Base-by-base conservation (phyloP, 2,797 vertebrate species). In the Chelidonichthys spinosus region DNA sequence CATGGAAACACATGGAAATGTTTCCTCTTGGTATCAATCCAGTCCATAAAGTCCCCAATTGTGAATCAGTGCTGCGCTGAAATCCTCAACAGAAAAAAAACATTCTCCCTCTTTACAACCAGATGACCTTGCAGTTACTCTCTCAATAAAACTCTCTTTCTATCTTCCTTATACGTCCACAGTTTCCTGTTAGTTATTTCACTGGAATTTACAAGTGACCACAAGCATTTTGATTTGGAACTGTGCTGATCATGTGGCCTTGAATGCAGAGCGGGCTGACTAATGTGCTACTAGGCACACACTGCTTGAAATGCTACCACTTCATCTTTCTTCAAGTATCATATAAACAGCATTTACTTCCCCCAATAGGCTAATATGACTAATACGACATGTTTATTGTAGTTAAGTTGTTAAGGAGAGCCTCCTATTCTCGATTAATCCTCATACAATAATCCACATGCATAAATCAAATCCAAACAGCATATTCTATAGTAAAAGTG, bases 201-300 rank as follows among this genome's bases (percentile, higher is more conserved):
- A 44, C 17, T 72, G 87, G 85, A 80, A 89, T 90, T 89, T 88
- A 84, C 74, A 78, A 78, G 85, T 40, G 8, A 47, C 88, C 90
- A 85, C 90, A 90, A 79, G 74, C 46, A 88, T 87, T 77, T 85
- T 62, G 15, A 55, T 68, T 73, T 78, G 62, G 65, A 75, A 68
- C 68, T 61, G 47, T 59, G 46, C 50, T 83, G 78, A 68, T 44
- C 56, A 52, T 64, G 54, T 18, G 53, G 58, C 10, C 14, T 42
- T 63, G 50, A 76, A 69, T 65, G 67, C 63, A 63, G 37, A 43
- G 42, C 63, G 49, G 36, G 59, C 60, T 42, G 71, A 54, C 7
- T 37, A 46, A 69, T 25, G 25, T 2, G 25, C 25, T 25, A 25
- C 25, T 25, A 25, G 25, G 25, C 25, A 25, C 25, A 25, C 25